phyloP scores from a whole-genome alignment of 1,140 invertebrate species.

The Tetraneura akinire region DNA sequence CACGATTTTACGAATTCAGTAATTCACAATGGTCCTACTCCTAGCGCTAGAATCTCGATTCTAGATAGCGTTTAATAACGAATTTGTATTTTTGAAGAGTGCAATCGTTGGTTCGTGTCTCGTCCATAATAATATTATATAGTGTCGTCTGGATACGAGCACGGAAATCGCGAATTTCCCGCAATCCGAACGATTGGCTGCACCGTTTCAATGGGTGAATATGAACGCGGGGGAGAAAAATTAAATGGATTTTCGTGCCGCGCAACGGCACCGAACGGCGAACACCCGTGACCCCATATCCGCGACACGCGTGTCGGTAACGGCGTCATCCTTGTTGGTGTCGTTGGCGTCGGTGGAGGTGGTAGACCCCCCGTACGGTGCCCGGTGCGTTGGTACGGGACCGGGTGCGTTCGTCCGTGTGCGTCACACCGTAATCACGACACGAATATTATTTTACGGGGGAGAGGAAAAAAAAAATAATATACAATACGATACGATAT shows the following conservation, averaged over 20 bases:
- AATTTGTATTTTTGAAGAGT: conserved; percentile 48
- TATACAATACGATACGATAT: no score
- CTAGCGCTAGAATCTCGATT: conserved; percentile 38
- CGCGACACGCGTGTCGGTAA: neutral
- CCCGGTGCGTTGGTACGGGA: no score
- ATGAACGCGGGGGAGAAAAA: neutral
- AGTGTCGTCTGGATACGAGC: no score
- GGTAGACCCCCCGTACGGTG: neutral
- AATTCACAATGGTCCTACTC: no score
- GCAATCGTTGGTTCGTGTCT: neutral
- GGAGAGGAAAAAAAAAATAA: neutral
- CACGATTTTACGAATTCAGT: conserved; percentile 1
- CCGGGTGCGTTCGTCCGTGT: neutral
- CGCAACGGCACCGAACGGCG: neutral
- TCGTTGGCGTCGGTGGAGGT: neutral
- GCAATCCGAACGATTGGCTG: neutral
- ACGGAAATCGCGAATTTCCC: conserved; percentile 28
- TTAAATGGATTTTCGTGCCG: conserved; percentile 33
- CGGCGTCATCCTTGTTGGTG: neutral
- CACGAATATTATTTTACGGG: neutral
- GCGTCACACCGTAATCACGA: neutral
- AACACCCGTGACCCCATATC: neutral
- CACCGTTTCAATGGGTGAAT: neutral
- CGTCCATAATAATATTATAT: no score
- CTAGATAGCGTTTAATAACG: conserved; percentile 47